Base-by-base conservation (phyloP, 2,888 invertebrate species). In the Alentia gelatinosa region DNA sequence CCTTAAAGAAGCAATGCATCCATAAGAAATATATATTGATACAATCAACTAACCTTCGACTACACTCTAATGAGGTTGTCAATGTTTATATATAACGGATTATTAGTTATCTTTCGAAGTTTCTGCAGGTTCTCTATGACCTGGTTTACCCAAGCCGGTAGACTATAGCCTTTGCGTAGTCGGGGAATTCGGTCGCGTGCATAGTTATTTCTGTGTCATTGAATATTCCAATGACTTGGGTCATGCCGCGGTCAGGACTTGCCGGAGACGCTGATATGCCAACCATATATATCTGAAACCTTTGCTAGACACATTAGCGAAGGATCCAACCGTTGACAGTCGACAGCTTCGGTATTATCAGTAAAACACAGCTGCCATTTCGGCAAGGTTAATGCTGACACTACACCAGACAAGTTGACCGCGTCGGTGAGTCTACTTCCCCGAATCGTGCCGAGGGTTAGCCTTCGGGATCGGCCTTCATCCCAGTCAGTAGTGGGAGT, bases 211-310 rank as follows among this genome's bases (percentile, higher is more conserved):
- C 63, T 63, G 79, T 35, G 35, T 79, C 79, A 79, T 79, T 79
- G 79, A 79, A 79, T 79, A 79, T 79, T 79, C 79, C 79, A 79
- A 79, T 79, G 79, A 79, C 33, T 37, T 79, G 79, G 79, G 79
- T 79, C 79, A 79, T 37, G 35, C 15, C 39, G 79, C 39, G 79
- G 79, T 33, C 79, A 79, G 19, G 35, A 37, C 33, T 5, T 5
- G 35, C 35, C 5, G 15, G n/a, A 37, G 33, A 79, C 79, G 39
- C 35, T 19, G 47, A 12, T 5, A n/a, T 4, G n/a, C 63, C 9
- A 63, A 63, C 63, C 19, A 63, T 63, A n/a, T n/a, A 15, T n/a
- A 63, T 63, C 4, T 63, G n/a, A 42, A 7, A 42, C 9, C 47
- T n/a, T 9, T 15, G 4, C 63, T n/a, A 63, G 63, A 63, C 5